Evolutionary conservation across 2,113 vertebrate genomes (phyloP), one percentile per base, ranked within the genome.

Genomic region (Calypte anna): DNA sequence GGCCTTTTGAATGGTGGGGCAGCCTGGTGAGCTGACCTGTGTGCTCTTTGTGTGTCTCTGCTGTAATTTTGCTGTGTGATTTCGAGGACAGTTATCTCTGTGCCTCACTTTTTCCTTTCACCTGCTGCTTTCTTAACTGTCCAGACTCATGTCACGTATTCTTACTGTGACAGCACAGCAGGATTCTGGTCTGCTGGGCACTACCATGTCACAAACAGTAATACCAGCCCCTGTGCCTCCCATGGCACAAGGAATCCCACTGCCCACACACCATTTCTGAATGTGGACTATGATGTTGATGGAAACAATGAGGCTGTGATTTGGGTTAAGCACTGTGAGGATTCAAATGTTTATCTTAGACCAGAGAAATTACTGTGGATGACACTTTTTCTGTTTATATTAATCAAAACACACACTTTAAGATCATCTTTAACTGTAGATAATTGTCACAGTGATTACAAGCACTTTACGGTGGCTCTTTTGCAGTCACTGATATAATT

Each of bases 401-500:
- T 92, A 68, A 86, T 74, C 57, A 77, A 80, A 93, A 68, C 24
- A 73, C 68, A 21, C 14, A 55, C 27, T 82, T 69, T n/a, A 58
- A 50, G 40, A 28, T 31, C 87, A 38, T 48, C 51, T 85, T 62
- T 53, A 95, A 93, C 44, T 91, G 79, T 27, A 54, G 73, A 82
- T 88, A 51, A 79, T 79, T 66, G 44, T 95, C 85, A 50, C 15
- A 9, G 61, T 96, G 94, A 93, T 95, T 90, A 28, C 79, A 90
- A 93, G 78, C 40, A 85, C 36, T 94, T 87, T 77, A 77, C 30
- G 61, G 46, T 58, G 59, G 81, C 46, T 80, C 22, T 85, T 87
- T 80, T 77, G 51, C 33, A 70, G 79, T 64, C 53, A 61, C 27
- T 75, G 82, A 77, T 74, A 74, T 2, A 44, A 51, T 74, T 90